Base-by-base conservation (phyloP, 2,888 invertebrate species). In the Synergus gifuensis region DNA sequence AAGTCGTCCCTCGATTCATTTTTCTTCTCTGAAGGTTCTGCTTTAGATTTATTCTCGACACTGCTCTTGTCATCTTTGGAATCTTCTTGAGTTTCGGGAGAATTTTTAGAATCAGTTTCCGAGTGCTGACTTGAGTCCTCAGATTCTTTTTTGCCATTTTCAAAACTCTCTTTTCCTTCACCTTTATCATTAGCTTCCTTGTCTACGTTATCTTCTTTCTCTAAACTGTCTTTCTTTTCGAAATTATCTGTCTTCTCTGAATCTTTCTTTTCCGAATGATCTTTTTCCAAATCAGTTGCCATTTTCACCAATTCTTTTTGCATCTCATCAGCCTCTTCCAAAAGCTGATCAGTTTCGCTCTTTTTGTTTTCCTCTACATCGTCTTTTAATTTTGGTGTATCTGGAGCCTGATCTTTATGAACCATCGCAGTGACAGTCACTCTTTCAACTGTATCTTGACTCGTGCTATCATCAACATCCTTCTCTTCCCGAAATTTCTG, bases 191-290 rank as follows among this genome's bases (percentile, higher is more conserved):
- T 18, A 87, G 83, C 79, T 86, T 83, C 84, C 60, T 89, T 87
- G 86, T 87, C 88, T 58, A 87, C 83, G 18, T 73, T 44, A 3
- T 81, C 78, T 84, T 89, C 87, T 58, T 88, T 87, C 73, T 89
- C 89, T 76, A 60, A 60, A 28, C 11, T 28, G 22, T 18, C 54
- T 54, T 36, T 16, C 4, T 36, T 22, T 63, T 16, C 12, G 28
- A 1, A n/a, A 42, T 14, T 11, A 16, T 40, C 44, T 40, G 4
- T 4, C 4, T 67, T 82, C 93, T 93, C 89, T 83, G 90, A 88
- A 86, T 60, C 87, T 87, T 78, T 90, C 85, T 90, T 91, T 12
- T 89, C 88, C 80, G 92, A 92, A 76, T 88, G 87, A 88, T 93
- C 91, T 60, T 79, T 90, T 66, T 83, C 88, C 81, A 91, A 78